Evolutionary conservation across 2,113 vertebrate species (phyloP).

Genomic region (Scomber scombrus): DNA sequence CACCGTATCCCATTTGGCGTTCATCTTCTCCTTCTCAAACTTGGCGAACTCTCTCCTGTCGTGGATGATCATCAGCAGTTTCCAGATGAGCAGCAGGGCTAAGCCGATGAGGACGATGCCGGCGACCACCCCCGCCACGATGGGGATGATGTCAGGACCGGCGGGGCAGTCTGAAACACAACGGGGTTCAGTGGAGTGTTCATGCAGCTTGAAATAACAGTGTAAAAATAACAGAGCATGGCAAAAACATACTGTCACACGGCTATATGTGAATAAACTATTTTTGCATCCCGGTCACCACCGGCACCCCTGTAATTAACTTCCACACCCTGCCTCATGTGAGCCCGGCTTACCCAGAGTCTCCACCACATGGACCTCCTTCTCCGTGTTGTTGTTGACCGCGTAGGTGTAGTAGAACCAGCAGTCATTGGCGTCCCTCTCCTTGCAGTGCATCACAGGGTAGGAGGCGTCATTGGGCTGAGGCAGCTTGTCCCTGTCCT

Average conservation of each 20-base stretch:
- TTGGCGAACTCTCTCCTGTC: slow-evolving; percentile 99
- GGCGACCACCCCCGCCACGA: slow-evolving; percentile 96
- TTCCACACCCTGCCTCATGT: slow-evolving; percentile 40
- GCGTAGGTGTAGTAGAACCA: slow-evolving; percentile 98
- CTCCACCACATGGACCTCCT: slow-evolving; percentile 90
- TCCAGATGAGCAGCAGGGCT: slow-evolving; percentile 98
- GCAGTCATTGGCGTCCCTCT: slow-evolving; percentile 96
- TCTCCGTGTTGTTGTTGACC: slow-evolving; percentile 88
- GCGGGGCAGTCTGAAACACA: slow-evolving; percentile 90
- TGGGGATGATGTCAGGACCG: slow-evolving; percentile 97
- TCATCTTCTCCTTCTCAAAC: slow-evolving; percentile 99
- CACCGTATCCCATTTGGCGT: slow-evolving; percentile 99
- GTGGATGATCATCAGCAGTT: slow-evolving; percentile 98
- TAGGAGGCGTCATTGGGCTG: slow-evolving; percentile 88
- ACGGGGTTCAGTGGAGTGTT: slow-evolving; percentile 17
- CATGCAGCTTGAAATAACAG: slow-evolving; percentile 37
- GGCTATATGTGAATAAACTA: slow-evolving; percentile 42
- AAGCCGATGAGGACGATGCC: slow-evolving; percentile 98
- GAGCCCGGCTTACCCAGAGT: slow-evolving; percentile 85
- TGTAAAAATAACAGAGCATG: slow-evolving; percentile 32
- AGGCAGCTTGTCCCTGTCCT: slow-evolving; percentile 89
- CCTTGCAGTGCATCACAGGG: slow-evolving; percentile 92
- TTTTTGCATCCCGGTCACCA: slow-evolving; percentile 30
- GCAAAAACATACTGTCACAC: slow-evolving; percentile 32
- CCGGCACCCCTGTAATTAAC: slow-evolving; percentile 42